These are phyloP conservation scores for Acanthurus leucopareius DNA, from an alignment of 2,797 vertebrate species.

Conservation along the genomic window DNA sequence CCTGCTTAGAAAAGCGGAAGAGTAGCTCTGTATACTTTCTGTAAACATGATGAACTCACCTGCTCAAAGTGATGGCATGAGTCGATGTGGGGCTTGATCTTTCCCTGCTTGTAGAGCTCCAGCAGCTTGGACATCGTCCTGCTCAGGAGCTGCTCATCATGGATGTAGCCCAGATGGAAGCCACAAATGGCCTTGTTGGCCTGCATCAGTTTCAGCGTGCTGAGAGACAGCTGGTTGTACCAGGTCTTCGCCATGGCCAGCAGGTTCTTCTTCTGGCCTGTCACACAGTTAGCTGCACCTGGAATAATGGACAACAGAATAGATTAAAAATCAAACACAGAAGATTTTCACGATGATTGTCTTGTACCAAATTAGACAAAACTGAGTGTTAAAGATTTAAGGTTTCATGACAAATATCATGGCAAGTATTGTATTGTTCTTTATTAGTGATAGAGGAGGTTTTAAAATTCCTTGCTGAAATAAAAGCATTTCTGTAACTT, in stretches of 20 bases:
- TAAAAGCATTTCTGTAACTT: too few species aligned
- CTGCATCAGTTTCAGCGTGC: constrained; percentile 88
- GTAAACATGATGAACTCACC: constrained; percentile 73
- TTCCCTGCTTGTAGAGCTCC: constrained; percentile 90
- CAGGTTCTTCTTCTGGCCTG: constrained; percentile 92
- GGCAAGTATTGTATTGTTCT: too few species aligned
- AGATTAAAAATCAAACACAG: neutral
- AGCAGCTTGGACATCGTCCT: constrained; percentile 83
- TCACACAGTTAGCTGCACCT: constrained; percentile 91
- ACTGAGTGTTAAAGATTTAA: too few species aligned
- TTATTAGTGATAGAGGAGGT: too few species aligned
- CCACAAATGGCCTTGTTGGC: constrained; percentile 91
- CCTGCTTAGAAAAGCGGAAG: neutral
- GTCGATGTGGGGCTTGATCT: constrained; percentile 93
- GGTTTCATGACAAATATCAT: too few species aligned
- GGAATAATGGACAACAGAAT: neutral
- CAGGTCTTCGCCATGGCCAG: constrained; percentile 92
- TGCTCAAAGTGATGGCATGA: constrained; percentile 92
- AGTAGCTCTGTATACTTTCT: neutral
- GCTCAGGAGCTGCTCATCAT: constrained; percentile 78
- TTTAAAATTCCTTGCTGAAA: too few species aligned
- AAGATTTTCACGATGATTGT: neutral
- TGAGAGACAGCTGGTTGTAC: constrained; percentile 95
- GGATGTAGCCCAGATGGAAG: constrained; percentile 88
- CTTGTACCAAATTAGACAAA: neutral